Base-by-base conservation (phyloP, 2,888 invertebrate genomes). In the Rhimphoctona megacephalus region DNA sequence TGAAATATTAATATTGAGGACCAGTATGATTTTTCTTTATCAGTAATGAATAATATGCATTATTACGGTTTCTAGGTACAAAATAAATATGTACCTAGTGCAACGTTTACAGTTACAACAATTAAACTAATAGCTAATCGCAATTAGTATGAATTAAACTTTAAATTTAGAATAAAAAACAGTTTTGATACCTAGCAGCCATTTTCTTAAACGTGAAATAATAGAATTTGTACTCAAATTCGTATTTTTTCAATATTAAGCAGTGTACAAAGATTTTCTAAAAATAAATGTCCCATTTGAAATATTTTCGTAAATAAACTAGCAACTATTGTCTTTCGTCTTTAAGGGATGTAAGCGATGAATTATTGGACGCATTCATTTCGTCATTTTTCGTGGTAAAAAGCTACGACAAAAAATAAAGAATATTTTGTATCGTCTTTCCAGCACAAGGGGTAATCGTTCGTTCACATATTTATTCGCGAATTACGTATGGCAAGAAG, bases 401-500 rank as follows among this genome's bases (percentile, higher is more conserved):
- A 52, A 17, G 25, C 52, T 17, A 67, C 49, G 11, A 67, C 9
- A 61, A 36, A 36, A 64, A 30, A 64, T 43, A 22, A 72, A 66
- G 67, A 70, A 77, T 17, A 61, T 77, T 76, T 64, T 36, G 39
- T 61, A 30, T 57, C 74, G 54, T 83, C 74, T 70, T 70, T n/a
- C 43, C 54, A 19, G 46, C 49, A 43, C 19, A 52, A 33, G 46
- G 64, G 57, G 74, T 81, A 86, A 86, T 85, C 52, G 76, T 64
- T 82, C 43, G 78, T 33, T 61, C 57, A 76, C 70, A 86, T 87
- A 86, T 87, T 86, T 86, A 87, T 89, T 85, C 82, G 83, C 69
- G 79, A 86, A 86, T 86, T 89, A 86, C 83, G 81, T 81, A 77
- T 30, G 52, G 66, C 78, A 84, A 85, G 80, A 67, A 70, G 85